Conservation (phyloP, 35 echinoderm and acorn worm genomes). For the Acanthaster planci region DNA sequence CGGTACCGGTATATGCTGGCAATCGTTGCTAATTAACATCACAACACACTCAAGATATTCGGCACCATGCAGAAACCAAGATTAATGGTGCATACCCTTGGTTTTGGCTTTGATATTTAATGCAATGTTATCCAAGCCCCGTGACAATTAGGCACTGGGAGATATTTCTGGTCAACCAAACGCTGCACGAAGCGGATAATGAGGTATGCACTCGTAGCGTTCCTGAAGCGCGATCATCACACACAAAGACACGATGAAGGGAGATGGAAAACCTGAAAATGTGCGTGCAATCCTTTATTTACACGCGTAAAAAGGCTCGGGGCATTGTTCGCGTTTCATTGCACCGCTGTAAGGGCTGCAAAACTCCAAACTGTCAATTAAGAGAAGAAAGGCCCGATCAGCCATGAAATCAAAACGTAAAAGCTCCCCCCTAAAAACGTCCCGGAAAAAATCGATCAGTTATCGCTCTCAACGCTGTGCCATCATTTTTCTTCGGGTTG, state of each 20-base stretch:
- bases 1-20: too few species aligned
- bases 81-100: constrained; percentile 21
- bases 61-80: background rate
- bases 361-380: background rate
- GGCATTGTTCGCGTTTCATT: constrained; percentile 9
- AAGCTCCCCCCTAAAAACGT: background rate
- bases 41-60: too few species aligned
- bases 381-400: background rate
- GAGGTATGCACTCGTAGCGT: background rate
- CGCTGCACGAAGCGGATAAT: background rate
- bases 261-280: background rate
- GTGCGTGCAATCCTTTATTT: constrained; percentile 20
- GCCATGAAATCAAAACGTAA: constrained; percentile 13
- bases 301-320: background rate
- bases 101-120: background rate
- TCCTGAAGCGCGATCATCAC: background rate
- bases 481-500: background rate
- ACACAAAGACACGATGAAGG: background rate
- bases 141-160: background rate
- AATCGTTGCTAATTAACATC: too few species aligned
- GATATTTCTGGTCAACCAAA: constrained; percentile 1
- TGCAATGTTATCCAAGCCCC: background rate
- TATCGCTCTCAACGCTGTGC: background rate
- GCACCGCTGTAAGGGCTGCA: background rate
- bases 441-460: background rate